phyloP scores from a whole-genome alignment of 2,113 vertebrate genomes.

The Hyperopisus bebe region DNA sequence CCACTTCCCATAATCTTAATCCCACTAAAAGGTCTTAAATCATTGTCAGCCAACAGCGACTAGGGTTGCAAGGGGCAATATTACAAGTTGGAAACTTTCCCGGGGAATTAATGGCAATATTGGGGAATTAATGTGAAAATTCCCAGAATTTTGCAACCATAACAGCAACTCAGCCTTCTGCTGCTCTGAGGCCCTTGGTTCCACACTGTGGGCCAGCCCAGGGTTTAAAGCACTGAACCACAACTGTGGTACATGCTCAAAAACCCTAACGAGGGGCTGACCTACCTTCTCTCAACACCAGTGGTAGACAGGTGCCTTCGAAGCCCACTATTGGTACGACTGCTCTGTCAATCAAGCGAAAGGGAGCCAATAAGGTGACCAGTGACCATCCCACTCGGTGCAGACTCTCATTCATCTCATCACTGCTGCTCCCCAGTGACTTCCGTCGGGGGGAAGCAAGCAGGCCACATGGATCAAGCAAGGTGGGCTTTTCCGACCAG shows the following conservation, averaged over 20 bases:
- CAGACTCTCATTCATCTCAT: background rate
- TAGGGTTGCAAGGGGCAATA: background rate
- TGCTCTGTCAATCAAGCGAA: background rate
- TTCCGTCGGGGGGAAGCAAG: background rate
- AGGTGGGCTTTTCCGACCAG: background rate
- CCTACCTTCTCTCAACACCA: background rate
- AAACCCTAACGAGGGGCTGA: background rate
- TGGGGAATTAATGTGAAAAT: too few species aligned
- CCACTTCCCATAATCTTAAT: background rate
- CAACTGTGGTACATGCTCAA: background rate
- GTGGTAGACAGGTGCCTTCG: background rate
- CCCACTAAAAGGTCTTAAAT: background rate
- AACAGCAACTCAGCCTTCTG: background rate
- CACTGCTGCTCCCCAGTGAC: background rate
- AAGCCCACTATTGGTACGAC: background rate
- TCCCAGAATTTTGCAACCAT: too few species aligned
- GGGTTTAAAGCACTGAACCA: background rate
- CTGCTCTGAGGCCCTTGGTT: background rate
- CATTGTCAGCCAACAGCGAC: background rate
- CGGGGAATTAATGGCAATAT: too few species aligned
- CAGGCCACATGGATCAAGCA: background rate
- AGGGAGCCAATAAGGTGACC: background rate
- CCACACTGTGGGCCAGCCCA: background rate
- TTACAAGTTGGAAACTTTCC: too few species aligned
- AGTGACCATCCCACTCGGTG: background rate